A percentile compares a stretch with the other conserved stretches of the same genome.
Evolutionary conservation across 2,113 vertebrate genomes (phyloP).

Genomic region (Sitta europaea): DNA sequence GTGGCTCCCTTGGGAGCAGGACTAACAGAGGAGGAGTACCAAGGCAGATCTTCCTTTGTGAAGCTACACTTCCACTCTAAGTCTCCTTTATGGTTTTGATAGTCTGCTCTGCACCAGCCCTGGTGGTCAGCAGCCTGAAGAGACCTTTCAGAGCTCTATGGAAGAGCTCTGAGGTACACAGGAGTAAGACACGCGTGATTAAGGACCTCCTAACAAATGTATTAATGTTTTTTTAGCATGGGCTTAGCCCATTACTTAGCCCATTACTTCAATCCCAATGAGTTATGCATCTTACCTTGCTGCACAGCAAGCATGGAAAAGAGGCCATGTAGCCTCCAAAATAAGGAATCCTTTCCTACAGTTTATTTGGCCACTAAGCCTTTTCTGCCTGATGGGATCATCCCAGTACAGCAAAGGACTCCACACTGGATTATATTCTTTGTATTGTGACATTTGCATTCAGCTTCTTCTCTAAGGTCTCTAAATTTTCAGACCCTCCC

Average conservation of each 20-base stretch:
- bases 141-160: not conserved
- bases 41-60: not conserved
- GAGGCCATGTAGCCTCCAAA: not conserved
- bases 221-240: not conserved
- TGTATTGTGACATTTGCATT: not conserved
- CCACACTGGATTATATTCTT: not conserved
- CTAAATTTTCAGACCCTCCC: not conserved
- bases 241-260: not conserved
- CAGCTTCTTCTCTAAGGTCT: not conserved
- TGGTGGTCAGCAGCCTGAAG: not conserved
- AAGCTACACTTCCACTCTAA: not conserved
- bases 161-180: not conserved
- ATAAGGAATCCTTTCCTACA: not conserved
- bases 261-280: not conserved
- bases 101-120: not conserved
- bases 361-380: not conserved
- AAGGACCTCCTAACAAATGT: not conserved
- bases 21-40: not conserved
- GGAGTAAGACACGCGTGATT: accelerated
- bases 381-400: not conserved
- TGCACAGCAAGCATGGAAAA: not conserved
- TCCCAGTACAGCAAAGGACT: not conserved
- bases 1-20: not conserved
- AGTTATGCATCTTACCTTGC: not conserved
- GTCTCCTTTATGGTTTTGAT: not conserved